These are phyloP conservation scores for Prionace glauca DNA, from an alignment of 2,797 vertebrate species.

Conservation along the genomic window DNA sequence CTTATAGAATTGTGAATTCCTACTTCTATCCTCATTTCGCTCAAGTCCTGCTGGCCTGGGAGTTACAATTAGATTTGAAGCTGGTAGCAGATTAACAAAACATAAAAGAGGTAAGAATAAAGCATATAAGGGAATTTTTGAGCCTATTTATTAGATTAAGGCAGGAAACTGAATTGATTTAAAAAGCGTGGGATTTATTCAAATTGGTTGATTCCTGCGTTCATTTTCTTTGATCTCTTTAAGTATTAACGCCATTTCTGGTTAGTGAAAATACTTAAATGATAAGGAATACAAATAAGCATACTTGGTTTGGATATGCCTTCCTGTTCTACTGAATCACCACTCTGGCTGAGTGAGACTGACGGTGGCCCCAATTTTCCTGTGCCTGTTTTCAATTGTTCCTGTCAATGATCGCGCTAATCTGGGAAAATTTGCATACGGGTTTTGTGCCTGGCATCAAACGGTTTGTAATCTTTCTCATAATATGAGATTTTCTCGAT, in stretches of 20 bases:
- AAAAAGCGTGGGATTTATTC: not conserved
- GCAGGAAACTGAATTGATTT: not conserved
- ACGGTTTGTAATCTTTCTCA: no score
- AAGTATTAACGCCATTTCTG: not conserved
- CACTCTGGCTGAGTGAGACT: not conserved
- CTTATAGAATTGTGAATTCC: not conserved
- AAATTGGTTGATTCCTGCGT: not conserved
- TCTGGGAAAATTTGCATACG: no score
- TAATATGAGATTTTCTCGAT: no score
- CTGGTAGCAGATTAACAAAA: not conserved
- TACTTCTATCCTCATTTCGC: not conserved
- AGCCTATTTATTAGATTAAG: not conserved
- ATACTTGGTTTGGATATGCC: not conserved
- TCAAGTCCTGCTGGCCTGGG: not conserved
- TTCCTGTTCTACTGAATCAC: not conserved
- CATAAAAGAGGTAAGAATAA: not conserved
- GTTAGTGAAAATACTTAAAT: not conserved
- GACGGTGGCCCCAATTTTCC: not conserved
- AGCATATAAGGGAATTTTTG: not conserved
- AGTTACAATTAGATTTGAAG: not conserved
- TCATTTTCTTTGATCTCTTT: not conserved
- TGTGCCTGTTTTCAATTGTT: no score
- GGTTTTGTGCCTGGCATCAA: no score
- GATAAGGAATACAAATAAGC: not conserved
- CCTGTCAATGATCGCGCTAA: no score